Percentiles rank a stretch among this genome's conserved stretches.
Evolutionary conservation across 2,888 invertebrate species (phyloP).

Genomic region (Sphecodes monilicornis): DNA sequence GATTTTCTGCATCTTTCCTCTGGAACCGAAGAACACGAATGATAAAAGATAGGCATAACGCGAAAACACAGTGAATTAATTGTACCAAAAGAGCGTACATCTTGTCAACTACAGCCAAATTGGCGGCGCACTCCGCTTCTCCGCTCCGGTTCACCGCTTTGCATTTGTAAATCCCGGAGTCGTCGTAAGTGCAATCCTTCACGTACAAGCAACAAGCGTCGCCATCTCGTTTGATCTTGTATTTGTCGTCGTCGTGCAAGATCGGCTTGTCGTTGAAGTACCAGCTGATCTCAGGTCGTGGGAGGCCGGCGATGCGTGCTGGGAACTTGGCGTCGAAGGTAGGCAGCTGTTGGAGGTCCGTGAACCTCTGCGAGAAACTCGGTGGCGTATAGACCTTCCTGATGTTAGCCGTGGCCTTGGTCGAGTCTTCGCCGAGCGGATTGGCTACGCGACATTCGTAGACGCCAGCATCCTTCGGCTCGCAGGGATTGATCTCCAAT

Average conservation of each 20-base stretch:
- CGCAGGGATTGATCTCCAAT: constrained; percentile 89
- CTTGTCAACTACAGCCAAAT: constrained; percentile 92
- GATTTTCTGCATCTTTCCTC: constrained; percentile 90
- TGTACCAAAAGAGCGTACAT: constrained; percentile 87
- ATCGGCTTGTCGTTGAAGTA: constrained; percentile 92
- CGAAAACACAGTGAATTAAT: background rate
- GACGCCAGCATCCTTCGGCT: constrained; percentile 90
- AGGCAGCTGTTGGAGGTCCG: constrained; percentile 90
- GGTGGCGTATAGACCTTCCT: constrained; percentile 93
- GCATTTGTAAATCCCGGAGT: constrained; percentile 92
- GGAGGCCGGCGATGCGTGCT: constrained; percentile 92
- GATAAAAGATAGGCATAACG: background rate
- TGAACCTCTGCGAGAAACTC: constrained; percentile 90
- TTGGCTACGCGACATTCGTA: constrained; percentile 92
- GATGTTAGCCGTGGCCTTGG: constrained; percentile 90
- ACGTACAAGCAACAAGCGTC: constrained; percentile 92
- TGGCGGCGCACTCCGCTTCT: constrained; percentile 90
- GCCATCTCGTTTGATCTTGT: constrained; percentile 91
- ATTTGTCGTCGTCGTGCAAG: constrained; percentile 88
- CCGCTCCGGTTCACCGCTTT: constrained; percentile 93
- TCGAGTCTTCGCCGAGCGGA: constrained; percentile 90
- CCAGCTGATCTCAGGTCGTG: constrained; percentile 94
- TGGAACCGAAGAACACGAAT: constrained; percentile 79
- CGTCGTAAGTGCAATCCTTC: constrained; percentile 88
- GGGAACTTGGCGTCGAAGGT: constrained; percentile 93